Conservation (phyloP, 2,113 vertebrate genomes). For the Gulo gulo region DNA sequence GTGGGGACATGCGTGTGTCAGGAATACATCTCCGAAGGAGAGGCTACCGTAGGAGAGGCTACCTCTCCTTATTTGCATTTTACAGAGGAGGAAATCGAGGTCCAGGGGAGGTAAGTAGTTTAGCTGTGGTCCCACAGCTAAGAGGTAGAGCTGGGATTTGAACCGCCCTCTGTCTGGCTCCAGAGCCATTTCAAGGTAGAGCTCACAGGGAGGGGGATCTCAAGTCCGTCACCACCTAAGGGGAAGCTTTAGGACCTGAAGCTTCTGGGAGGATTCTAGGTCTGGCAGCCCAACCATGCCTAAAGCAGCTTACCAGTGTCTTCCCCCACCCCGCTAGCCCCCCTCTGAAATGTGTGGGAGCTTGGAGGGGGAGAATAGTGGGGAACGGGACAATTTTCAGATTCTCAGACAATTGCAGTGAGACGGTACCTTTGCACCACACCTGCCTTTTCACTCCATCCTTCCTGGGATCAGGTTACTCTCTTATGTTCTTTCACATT, state of each 20-base stretch:
- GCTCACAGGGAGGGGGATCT: neutral
- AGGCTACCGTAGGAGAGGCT: neutral
- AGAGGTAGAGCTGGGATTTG: neutral
- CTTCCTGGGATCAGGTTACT: neutral
- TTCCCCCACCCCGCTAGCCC: neutral
- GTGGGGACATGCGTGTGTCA: neutral
- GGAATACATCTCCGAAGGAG: neutral
- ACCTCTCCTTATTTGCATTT: neutral
- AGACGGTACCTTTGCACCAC: neutral
- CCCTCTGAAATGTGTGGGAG: neutral
- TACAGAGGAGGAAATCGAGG: neutral
- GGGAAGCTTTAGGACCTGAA: neutral
- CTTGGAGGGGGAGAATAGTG: accelerated
- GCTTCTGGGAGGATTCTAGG: neutral
- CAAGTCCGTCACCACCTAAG: neutral
- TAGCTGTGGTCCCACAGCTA: neutral
- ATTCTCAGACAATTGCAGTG: neutral
- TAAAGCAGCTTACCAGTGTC: neutral
- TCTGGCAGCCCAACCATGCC: neutral
- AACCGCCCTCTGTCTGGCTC: neutral
- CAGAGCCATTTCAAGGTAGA: neutral
- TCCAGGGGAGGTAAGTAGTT: neutral
- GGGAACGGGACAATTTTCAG: neutral
- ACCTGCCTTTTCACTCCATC: neutral
- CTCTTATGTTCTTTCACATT: neutral